Evolutionary conservation across 1,140 invertebrate species (phyloP).

Genomic region (Forficula auricularia): DNA sequence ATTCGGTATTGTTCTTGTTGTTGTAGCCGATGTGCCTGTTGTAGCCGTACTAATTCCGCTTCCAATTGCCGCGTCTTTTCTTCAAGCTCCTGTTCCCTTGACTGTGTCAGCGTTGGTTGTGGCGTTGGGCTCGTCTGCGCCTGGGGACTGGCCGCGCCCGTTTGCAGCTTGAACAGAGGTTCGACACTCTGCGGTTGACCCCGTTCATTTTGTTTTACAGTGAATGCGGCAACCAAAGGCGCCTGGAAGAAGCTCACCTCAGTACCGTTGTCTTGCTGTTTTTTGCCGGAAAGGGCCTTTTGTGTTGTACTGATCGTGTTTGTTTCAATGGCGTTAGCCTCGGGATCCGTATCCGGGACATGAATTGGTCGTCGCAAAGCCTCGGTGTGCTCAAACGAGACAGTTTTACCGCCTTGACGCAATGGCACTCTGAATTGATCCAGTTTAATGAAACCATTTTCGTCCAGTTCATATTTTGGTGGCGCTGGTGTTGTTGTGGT

Average conservation of each 20-base stretch:
- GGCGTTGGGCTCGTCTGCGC: slow-evolving; percentile 3
- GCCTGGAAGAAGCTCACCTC: slow-evolving; percentile 64
- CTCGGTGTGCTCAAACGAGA: no score
- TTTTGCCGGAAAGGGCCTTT: not conserved
- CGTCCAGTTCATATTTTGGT: not conserved
- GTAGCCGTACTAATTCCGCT: not conserved
- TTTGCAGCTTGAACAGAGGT: slow-evolving; percentile 34
- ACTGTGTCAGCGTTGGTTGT: not conserved
- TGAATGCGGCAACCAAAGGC: slow-evolving; percentile 61
- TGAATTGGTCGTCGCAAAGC: not conserved
- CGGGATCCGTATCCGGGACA: not conserved
- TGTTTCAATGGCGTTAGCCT: not conserved
- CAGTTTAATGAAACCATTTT: slow-evolving; percentile 5
- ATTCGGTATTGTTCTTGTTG: slow-evolving; percentile 43
- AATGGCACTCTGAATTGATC: no score
- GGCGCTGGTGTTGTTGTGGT: slow-evolving; percentile 37
- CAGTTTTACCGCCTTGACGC: no score
- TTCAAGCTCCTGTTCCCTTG: not conserved
- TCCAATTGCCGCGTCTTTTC: not conserved
- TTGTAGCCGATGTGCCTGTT: slow-evolving; percentile 17
- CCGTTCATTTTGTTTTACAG: slow-evolving; percentile 57
- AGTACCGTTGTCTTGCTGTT: slow-evolving; percentile 33
- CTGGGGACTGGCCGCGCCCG: slow-evolving; percentile 9
- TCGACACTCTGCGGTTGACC: slow-evolving; percentile 57
- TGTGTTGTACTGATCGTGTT: no score